Evolutionary conservation across 2,888 invertebrate species (phyloP), one percentile per base, ranked within the genome.

Genomic region (Philopedon plagiatum): DNA sequence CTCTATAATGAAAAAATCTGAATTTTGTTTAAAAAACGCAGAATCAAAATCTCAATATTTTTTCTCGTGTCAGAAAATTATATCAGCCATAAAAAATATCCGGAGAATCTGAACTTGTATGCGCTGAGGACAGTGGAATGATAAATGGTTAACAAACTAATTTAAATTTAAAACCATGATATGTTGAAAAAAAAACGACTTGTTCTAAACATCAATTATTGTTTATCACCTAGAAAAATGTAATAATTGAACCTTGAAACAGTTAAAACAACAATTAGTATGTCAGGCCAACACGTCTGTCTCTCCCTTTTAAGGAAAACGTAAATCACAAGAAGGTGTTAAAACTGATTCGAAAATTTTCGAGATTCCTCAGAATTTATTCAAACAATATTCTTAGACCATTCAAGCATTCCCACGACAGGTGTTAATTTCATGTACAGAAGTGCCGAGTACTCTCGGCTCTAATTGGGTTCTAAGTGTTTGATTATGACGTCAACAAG

Each of bases 391-490:
- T 46, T 23, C 32, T 23, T 23, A 18, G 23, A 57, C 57, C 37
- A 49, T 70, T 63, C 70, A n/a, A 57, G 46, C 37, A 49, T 70
- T 70, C 70, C 70, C 70, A 70, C 70, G 70, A 49, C 64, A 70
- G 64, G 70, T 70, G 70, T 70, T 70, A 70, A 70, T 70, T 64
- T 70, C 64, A 64, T 15, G 46, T 46, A 49, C 58, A 70, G 64
- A 70, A 70, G 63, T 58, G 70, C 70, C 70, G 70, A 44, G 70
- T 64, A 57, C 32, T 46, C 57, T 70, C 13, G 49, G 51, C 64
- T 70, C 70, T 70, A 70, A 70, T 70, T 70, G 70, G 71, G 51
- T 26, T 60, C 54, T 61, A 71, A 71, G 71, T 71, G 54, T 60
- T 71, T 71, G 71, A 71, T 71, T 71, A 66, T 71, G 65, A 71